phyloP scores from a whole-genome alignment of 53 echinoderm and acorn worm species.

The Paracentrotus lividus region DNA sequence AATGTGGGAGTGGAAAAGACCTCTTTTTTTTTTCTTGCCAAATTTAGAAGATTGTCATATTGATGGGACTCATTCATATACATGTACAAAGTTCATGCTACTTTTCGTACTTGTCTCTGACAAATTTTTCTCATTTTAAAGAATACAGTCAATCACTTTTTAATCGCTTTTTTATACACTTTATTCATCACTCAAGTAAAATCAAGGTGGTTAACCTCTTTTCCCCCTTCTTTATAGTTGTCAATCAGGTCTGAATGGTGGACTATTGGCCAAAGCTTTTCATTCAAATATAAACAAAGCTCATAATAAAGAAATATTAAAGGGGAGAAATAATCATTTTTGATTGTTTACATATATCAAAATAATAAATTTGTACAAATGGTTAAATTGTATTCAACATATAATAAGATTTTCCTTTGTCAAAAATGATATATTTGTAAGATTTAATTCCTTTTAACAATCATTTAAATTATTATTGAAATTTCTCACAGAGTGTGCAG shows the following conservation, averaged over 20 bases:
- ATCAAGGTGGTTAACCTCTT: not conserved
- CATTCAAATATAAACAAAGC: no score
- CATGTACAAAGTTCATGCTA: slow-evolving; percentile 9
- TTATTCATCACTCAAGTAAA: not conserved
- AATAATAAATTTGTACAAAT: not conserved
- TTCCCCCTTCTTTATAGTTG: not conserved
- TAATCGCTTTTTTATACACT: not conserved
- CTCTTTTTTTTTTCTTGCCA: not conserved
- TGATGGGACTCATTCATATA: not conserved
- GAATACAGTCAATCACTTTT: not conserved
- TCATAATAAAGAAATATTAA: no score
- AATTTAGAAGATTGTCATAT: not conserved
- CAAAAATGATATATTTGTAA: no score
- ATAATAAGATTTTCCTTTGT: no score
- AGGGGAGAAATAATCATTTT: no score
- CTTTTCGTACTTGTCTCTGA: slow-evolving; percentile 14
- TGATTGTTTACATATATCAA: no score
- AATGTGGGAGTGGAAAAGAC: not conserved
- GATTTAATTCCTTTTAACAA: not conserved
- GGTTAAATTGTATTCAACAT: no score
- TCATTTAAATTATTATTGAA: not conserved
- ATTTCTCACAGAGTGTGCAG: no score
- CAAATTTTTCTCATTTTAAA: not conserved
- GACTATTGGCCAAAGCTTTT: not conserved
- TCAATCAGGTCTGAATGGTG: not conserved